Evolutionary conservation across 2,888 invertebrate species (phyloP).

Genomic region (Cistogaster globosa): DNA sequence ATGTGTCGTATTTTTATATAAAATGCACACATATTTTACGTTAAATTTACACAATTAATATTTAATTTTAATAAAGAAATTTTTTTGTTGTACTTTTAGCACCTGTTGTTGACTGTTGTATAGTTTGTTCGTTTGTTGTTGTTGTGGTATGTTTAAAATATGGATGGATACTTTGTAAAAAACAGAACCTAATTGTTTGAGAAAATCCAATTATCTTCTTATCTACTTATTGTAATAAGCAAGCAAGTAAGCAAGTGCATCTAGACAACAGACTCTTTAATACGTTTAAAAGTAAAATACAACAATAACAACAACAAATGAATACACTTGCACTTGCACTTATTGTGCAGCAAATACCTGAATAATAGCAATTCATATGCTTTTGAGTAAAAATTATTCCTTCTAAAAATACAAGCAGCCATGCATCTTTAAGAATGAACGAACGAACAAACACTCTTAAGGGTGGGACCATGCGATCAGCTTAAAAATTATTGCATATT

Average conservation of each 20-base stretch:
- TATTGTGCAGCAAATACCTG: constrained; percentile 15
- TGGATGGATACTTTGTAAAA: background rate
- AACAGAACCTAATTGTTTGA: constrained; percentile 62
- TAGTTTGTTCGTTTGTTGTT: background rate
- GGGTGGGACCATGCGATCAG: constrained; percentile 56
- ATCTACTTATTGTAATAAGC: constrained; percentile 55
- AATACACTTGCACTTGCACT: constrained; percentile 50
- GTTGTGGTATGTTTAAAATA: background rate
- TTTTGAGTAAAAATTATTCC: constrained; percentile 35
- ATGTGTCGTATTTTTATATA: constrained; percentile 10
- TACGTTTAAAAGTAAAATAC: constrained; percentile 2
- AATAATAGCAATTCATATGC: background rate
- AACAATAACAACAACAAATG: background rate
- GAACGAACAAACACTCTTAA: background rate
- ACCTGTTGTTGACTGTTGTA: constrained; percentile 54
- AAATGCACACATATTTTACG: constrained; percentile 37
- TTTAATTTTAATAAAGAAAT: constrained; percentile 41
- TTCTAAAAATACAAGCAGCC: constrained; percentile 6
- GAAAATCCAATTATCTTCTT: constrained; percentile 70
- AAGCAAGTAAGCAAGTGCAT: constrained; percentile 48
- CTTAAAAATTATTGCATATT: constrained; percentile 51
- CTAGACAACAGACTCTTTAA: constrained; percentile 22
- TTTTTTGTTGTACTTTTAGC: constrained; percentile 46
- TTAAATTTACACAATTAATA: constrained; percentile 52
- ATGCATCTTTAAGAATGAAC: background rate